Evolutionary conservation across 2,797 vertebrate genomes (phyloP).

Genomic region (Nyctalus aviator): DNA sequence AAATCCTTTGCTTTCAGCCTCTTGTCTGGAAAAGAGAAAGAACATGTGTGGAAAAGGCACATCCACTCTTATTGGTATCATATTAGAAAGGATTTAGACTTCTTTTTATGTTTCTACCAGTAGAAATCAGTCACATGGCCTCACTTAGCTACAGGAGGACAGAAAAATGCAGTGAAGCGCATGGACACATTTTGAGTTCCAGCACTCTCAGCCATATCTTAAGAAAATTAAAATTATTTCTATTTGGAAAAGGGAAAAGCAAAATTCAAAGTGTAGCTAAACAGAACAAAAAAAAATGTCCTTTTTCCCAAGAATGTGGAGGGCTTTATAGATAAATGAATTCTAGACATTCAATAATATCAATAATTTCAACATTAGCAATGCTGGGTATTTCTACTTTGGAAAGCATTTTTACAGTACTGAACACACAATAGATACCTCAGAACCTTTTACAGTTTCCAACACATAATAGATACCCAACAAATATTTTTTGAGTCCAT

Average conservation of each 20-base stretch:
- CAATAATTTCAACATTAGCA: slow-evolving; percentile 23
- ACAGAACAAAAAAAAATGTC: background rate
- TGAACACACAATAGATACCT: background rate
- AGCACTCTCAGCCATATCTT: background rate
- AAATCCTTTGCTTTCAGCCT: background rate
- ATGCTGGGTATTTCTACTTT: slow-evolving; percentile 1
- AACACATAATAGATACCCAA: background rate
- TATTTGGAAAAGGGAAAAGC: background rate
- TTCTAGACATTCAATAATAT: background rate
- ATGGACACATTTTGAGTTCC: background rate
- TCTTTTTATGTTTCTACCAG: background rate
- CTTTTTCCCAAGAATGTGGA: background rate
- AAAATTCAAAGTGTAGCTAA: background rate
- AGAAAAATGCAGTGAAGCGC: background rate
- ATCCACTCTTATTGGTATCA: background rate
- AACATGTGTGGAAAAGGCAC: background rate
- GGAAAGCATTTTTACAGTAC: background rate
- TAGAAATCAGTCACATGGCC: background rate
- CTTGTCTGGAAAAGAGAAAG: background rate
- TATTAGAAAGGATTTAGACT: background rate
- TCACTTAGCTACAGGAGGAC: background rate
- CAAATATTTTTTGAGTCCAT: slow-evolving; percentile 27
- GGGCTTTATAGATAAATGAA: background rate
- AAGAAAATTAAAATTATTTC: background rate
- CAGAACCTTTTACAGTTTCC: background rate